Evolutionary conservation across 2,113 vertebrate species (phyloP).

Genomic region (Eudyptes chrysolophus): DNA sequence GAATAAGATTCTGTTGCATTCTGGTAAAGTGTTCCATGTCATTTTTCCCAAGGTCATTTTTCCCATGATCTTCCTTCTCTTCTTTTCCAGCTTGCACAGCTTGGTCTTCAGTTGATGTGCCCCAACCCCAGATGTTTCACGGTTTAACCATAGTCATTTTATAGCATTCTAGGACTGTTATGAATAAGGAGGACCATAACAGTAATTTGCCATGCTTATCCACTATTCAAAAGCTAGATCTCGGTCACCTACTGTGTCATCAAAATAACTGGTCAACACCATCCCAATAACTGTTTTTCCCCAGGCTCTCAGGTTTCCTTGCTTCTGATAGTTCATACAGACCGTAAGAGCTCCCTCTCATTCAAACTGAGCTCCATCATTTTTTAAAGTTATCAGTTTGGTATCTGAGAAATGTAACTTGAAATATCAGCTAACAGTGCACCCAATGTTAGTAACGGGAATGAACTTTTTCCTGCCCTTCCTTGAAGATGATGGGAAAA

Average conservation of each 20-base stretch:
- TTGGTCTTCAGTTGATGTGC: background rate
- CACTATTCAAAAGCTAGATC: background rate
- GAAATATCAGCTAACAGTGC: background rate
- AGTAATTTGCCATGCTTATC: background rate
- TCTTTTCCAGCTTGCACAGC: background rate
- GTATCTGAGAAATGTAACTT: background rate
- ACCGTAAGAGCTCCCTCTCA: background rate
- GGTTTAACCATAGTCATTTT: background rate
- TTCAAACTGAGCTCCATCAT: background rate
- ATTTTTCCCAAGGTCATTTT: background rate
- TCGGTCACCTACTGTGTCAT: background rate
- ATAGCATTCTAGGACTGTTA: background rate
- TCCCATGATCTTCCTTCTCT: background rate
- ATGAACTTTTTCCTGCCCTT: background rate
- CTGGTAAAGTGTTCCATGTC: background rate
- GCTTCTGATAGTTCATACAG: background rate
- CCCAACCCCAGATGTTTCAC: background rate
- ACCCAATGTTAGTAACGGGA: accelerated
- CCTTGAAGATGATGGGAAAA: background rate
- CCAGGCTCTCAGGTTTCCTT: background rate
- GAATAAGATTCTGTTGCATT: background rate
- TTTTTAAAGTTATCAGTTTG: background rate
- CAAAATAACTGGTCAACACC: background rate
- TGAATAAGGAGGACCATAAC: background rate
- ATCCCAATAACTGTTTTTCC: background rate